phyloP scores from a whole-genome alignment of 2,888 invertebrate species.

The Zeuzera pyrina region DNA sequence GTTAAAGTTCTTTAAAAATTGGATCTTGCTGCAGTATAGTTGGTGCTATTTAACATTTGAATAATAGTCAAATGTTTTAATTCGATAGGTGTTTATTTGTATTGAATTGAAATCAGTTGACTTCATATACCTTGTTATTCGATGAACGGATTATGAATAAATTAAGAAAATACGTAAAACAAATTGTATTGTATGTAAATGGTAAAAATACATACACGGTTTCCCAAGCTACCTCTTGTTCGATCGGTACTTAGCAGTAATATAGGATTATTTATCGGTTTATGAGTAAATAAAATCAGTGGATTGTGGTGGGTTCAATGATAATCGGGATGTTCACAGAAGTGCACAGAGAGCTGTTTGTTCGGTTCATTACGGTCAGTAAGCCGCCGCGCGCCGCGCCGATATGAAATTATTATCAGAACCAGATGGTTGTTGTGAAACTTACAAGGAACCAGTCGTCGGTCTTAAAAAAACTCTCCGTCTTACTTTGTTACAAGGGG shows the following conservation, averaged over 20 bases:
- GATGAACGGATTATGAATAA: slow-evolving; percentile 19
- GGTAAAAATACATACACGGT: slow-evolving; percentile 10
- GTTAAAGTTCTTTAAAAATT: slow-evolving; percentile 37
- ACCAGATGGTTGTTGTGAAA: slow-evolving; percentile 42
- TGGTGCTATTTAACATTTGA: slow-evolving; percentile 22
- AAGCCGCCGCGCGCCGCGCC: slow-evolving; percentile 19
- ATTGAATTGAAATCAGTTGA: slow-evolving; percentile 16
- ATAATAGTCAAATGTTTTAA: slow-evolving; percentile 17
- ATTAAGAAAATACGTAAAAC: slow-evolving; percentile 25
- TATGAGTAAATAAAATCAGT: slow-evolving; percentile 32
- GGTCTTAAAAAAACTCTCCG: too few relatives aligned
- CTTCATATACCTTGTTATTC: slow-evolving; percentile 9
- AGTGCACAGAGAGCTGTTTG: slow-evolving; percentile 50
- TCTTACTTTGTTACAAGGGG: too few relatives aligned
- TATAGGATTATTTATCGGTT: slow-evolving; percentile 33
- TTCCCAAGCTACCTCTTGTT: slow-evolving; percentile 23
- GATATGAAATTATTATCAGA: slow-evolving; percentile 64
- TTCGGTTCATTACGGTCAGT: slow-evolving; percentile 37
- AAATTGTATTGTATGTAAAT: slow-evolving; percentile 44
- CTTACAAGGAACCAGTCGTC: slow-evolving; percentile 3
- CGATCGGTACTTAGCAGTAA: slow-evolving; percentile 12
- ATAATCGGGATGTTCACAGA: slow-evolving; percentile 58
- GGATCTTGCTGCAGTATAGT: slow-evolving; percentile 17
- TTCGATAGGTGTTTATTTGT: slow-evolving; percentile 10
- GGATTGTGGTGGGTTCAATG: slow-evolving; percentile 32